Evolutionary conservation across 2,888 invertebrate genomes (phyloP).

Genomic region (Diarsia rubi): DNA sequence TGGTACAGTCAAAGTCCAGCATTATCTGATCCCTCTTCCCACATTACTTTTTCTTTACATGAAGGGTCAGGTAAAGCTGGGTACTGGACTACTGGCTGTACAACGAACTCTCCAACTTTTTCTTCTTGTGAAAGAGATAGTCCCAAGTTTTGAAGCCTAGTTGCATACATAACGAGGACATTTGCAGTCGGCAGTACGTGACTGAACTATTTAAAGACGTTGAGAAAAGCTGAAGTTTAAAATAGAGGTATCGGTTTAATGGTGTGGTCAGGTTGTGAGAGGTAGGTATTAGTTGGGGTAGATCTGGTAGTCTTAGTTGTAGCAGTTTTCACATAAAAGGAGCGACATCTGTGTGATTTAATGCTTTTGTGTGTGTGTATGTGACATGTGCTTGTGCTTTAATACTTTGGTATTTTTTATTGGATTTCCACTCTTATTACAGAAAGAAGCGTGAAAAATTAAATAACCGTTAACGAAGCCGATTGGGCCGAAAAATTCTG

Average conservation of each 20-base stretch:
- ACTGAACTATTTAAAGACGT: slow-evolving; percentile 20
- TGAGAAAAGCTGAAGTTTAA: slow-evolving; percentile 1
- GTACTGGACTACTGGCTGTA: too few species aligned
- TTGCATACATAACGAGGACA: slow-evolving; percentile 52
- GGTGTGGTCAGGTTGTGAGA: slow-evolving; percentile 1
- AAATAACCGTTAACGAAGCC: too few species aligned
- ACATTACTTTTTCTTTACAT: too few species aligned
- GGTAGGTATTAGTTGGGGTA: neutral
- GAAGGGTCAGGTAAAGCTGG: too few species aligned
- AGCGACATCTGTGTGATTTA: neutral
- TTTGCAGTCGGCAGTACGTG: slow-evolving; percentile 55
- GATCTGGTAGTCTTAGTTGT: neutral
- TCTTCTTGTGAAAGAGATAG: slow-evolving; percentile 33
- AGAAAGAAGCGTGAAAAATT: too few species aligned
- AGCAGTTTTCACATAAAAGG: neutral
- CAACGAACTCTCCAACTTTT: slow-evolving; percentile 38
- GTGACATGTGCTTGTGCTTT: too few species aligned
- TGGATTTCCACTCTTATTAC: too few species aligned
- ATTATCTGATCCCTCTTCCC: too few species aligned
- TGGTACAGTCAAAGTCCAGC: neutral
- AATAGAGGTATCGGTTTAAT: slow-evolving; percentile 26
- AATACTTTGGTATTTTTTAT: too few species aligned
- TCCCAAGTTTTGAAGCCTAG: slow-evolving; percentile 47
- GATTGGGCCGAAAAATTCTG: too few species aligned
- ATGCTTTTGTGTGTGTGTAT: neutral